Evolutionary conservation across 1,140 invertebrate species (phyloP), one percentile per base, ranked within the genome.

Genomic region (Heliconius nattereri): DNA sequence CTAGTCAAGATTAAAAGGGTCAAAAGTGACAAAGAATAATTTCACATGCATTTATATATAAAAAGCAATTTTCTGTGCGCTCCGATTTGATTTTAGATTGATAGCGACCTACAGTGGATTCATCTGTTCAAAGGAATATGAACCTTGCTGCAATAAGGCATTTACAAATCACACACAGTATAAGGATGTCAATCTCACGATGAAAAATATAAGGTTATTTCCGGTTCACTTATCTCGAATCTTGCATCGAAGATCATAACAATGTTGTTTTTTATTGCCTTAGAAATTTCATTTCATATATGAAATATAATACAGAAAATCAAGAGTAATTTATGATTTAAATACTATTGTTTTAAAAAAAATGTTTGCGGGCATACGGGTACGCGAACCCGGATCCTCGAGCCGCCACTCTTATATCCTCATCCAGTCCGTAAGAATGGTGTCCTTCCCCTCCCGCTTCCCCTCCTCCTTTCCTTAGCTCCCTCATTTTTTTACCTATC

Each of bases 51-150:
- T 66, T 66, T 66, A 66, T 66, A 26, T 66, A 66, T 66, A 66
- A 66, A 66, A 66, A 66, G 60, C 60, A 66, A 66, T 66, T 66
- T 66, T 66, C 57, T 66, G 60, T 66, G 60, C 60, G 60, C 60
- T 29, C 23, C 26, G 23, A 29, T 29, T 29, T 26, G 60, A 66
- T 66, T 11, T 66, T 16, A 66, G 60, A 66, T 66, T 66, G 60
- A 66, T 66, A 66, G 23, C n/a, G 60, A 29, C 60, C 60, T 11
- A 66, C 23, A 29, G 23, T 66, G 60, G n/a, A 26, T 29, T 66
- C 23, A 66, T 66, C 60, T 26, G 23, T 66, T 66, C 57, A 23
- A 66, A 66, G 57, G 23, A 66, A 66, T 66, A 66, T 26, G 57
- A 11, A 66, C 57, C 23, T 66, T 66, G 23, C 23, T 16, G 23